Evolutionary conservation across 1,140 invertebrate species (phyloP).

Genomic region (Drosophila kepulauana): DNA sequence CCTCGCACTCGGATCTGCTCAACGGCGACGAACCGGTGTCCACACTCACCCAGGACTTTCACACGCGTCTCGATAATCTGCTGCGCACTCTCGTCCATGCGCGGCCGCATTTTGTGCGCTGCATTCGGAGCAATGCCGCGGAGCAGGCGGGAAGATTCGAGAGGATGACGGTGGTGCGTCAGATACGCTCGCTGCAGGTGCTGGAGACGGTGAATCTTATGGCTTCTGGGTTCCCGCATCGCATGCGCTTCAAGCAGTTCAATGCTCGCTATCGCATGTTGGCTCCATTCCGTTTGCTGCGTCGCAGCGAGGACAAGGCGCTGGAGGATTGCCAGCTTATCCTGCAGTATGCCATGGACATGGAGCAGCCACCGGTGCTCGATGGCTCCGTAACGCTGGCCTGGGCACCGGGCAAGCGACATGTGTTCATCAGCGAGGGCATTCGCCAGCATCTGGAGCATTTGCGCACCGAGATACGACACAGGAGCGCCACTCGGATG

Average conservation of each 20-base stretch:
- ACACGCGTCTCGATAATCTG: constrained; percentile 96
- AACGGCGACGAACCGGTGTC: constrained; percentile 95
- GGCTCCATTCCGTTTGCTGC: constrained; percentile 90
- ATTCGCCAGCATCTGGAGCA: constrained; percentile 95
- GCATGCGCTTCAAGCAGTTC: constrained; percentile 98
- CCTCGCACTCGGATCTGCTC: constrained; percentile 93
- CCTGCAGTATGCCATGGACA: constrained; percentile 88
- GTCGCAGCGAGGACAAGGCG: constrained; percentile 92
- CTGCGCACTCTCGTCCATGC: constrained; percentile 96
- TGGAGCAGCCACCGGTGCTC: constrained; percentile 84
- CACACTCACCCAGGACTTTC: constrained; percentile 97
- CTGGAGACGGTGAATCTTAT: constrained; percentile 97
- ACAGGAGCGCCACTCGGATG: constrained; percentile 91
- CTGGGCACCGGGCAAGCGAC: constrained; percentile 94
- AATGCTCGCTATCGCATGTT: constrained; percentile 93
- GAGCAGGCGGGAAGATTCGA: constrained; percentile 93
- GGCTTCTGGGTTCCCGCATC: constrained; percentile 96
- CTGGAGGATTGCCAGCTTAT: constrained; percentile 93
- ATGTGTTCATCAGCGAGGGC: constrained; percentile 97
- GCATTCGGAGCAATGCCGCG: constrained; percentile 93
- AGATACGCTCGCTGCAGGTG: constrained; percentile 96
- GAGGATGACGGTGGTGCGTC: constrained; percentile 90
- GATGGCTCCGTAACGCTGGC: constrained; percentile 81
- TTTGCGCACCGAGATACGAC: constrained; percentile 90
- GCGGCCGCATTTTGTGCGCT: constrained; percentile 96